Evolutionary conservation across 2,113 vertebrate species (phyloP).

Genomic region (Cyanoderma ruficeps): DNA sequence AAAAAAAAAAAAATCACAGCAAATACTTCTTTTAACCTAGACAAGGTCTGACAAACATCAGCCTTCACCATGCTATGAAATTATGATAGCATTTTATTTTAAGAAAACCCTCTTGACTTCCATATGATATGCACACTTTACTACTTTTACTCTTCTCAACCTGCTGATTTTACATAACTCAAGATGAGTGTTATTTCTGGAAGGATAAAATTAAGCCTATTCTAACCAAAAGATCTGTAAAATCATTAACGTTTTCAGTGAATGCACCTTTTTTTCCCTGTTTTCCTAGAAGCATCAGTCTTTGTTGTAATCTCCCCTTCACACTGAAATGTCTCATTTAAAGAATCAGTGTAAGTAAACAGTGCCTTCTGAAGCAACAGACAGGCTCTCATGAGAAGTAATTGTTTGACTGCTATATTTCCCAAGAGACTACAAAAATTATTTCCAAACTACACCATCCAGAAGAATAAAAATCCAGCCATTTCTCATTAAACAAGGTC

Average conservation of each 20-base stretch:
- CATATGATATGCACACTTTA: not conserved
- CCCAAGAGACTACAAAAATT: not conserved
- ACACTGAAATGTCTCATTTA: not conserved
- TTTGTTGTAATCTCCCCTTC: not conserved
- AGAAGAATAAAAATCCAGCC: not conserved
- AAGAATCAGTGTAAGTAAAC: not conserved
- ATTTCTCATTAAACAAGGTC: constrained; percentile 28
- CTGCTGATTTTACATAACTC: not conserved
- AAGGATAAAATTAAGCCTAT: not conserved
- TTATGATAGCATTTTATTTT: not conserved
- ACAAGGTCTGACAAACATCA: not conserved
- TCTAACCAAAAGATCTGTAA: not conserved
- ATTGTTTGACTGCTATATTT: constrained; percentile 17
- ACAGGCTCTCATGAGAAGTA: not conserved
- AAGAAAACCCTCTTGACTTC: not conserved
- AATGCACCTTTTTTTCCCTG: not conserved
- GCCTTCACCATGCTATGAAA: not conserved
- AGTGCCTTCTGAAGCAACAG: not conserved
- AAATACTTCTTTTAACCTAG: not conserved
- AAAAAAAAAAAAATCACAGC: not conserved
- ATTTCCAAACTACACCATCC: constrained; percentile 28
- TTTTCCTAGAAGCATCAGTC: not conserved
- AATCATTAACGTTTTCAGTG: not conserved
- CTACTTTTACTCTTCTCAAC: not conserved
- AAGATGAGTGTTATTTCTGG: not conserved